A percentile compares a stretch with the other conserved stretches of the same genome.
Conservation (phyloP, 2,797 vertebrate genomes). For the Rallus crepitans region DNA sequence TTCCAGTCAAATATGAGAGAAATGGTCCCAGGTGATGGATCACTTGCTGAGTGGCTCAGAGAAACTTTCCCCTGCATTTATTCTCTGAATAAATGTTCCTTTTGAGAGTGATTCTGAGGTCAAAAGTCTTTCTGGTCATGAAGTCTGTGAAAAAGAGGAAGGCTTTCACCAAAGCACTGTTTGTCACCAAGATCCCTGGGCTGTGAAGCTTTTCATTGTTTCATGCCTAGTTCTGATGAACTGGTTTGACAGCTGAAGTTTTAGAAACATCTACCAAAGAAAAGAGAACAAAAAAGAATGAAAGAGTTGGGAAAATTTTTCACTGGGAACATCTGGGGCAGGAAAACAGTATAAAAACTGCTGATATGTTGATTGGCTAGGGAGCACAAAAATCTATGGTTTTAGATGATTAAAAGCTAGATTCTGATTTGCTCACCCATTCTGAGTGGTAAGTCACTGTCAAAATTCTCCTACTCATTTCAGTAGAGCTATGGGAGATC, state of each 20-base stretch:
- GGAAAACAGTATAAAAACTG: not conserved
- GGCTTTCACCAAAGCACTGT: constrained; percentile 3
- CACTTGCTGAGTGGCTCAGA: constrained; percentile 14
- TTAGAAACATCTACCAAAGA: not conserved
- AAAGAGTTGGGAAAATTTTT: not conserved
- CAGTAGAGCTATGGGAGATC: not conserved
- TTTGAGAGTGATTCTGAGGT: constrained; percentile 25
- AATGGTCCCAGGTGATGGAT: constrained; percentile 26
- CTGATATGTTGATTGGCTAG: not conserved
- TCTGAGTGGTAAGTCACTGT: not conserved
- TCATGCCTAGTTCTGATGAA: not conserved
- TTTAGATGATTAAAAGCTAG: not conserved
- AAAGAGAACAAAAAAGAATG: not conserved
- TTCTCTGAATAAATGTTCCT: constrained; percentile 15
- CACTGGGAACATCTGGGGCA: not conserved
- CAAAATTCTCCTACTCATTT: not conserved
- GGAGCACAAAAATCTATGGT: not conserved
- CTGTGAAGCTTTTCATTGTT: constrained; percentile 31
- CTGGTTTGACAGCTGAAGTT: constrained; percentile 13
- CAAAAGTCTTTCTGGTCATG: constrained; percentile 25
- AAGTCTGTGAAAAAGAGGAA: constrained; percentile 36
- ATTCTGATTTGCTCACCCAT: not conserved
- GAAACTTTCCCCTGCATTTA: constrained; percentile 25
- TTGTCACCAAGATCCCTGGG: not conserved
- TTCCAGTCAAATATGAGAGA: constrained; percentile 3